Percentiles rank a stretch among this genome's conserved stretches.
phyloP scores from a whole-genome alignment of 2,797 vertebrate species.

The Tadarida brasiliensis region DNA sequence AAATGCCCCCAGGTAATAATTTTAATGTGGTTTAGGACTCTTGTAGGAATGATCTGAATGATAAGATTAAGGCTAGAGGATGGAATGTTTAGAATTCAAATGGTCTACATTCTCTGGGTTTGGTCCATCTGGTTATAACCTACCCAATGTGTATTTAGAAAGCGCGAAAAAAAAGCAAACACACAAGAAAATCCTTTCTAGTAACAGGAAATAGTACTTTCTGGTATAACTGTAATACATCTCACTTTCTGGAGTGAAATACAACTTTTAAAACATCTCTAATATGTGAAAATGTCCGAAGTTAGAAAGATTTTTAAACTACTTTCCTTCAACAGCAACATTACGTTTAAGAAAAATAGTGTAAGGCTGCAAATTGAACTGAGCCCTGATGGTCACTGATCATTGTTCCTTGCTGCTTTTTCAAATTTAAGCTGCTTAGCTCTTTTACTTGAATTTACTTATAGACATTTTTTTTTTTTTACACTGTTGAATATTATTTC shows the following conservation, averaged over 20 bases:
- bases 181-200: not conserved
- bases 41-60: not conserved
- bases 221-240: not conserved
- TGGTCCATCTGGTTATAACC: not conserved
- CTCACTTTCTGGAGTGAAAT: slow-evolving; percentile 38
- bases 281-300: not conserved
- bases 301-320: not conserved
- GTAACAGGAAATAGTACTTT: not conserved
- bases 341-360: not conserved
- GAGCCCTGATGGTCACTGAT: not conserved
- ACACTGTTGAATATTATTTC: not conserved
- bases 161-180: not conserved
- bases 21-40: not conserved
- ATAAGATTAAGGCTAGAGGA: not conserved
- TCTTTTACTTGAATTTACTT: not conserved
- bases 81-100: not conserved
- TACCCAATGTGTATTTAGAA: not conserved
- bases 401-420: not conserved
- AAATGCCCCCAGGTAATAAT: not conserved
- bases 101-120: not conserved
- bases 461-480: not conserved
- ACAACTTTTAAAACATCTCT: not conserved
- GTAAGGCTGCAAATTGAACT: not conserved
- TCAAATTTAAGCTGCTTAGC: not conserved
- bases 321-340: not conserved